Base-by-base conservation (phyloP, 2,797 vertebrate genomes). In the Australoheros facetus region DNA sequence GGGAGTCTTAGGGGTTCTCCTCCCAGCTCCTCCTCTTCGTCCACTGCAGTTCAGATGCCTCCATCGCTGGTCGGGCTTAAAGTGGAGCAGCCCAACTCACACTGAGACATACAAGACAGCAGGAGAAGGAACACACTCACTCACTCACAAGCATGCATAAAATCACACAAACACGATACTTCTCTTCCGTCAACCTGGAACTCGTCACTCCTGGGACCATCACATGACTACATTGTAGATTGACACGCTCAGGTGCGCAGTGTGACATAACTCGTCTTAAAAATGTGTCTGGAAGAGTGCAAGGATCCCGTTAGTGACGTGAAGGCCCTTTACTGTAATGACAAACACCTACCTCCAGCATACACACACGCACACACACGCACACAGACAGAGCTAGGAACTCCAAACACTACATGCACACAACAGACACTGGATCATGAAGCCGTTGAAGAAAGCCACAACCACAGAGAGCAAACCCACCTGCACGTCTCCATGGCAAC, bases 51-150 rank as follows among this genome's bases (percentile, higher is more conserved):
- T 6, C 89, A 91, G 74, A 94, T 96, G 91, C 95, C 95, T 57
- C 96, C 96, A 0, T 96, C 97, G 4, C 91, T 97, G 88, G 92
- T 97, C 2, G 96, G 96, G 73, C 89, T 96, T 60, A 96, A 96
- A 55, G 92, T 95, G 75, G 97, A 97, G 86, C 95, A 96, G 51
- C 90, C 95, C 3, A 94, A 91, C 56, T 92, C 94, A 0, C 94
- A 95, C 93, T 96, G 32, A 53, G 26, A 39, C 39, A 51, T 5
- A 16, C 2, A 12, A 17, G 23, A 21, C 8, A 28, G 4, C 12
- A 62, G 23, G 56, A 23, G 69, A 78, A 78, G 17, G 58, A 48
- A 21, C 34, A 42, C 19, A 79, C 34, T 48, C 34, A 62, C 54
- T 77, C 51, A 75, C 14, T 75, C 58, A 74, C 60, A 75, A 59